These are phyloP conservation scores for Microtus oregoni DNA, from an alignment of 2,113 vertebrate species.

Conservation along the genomic window DNA sequence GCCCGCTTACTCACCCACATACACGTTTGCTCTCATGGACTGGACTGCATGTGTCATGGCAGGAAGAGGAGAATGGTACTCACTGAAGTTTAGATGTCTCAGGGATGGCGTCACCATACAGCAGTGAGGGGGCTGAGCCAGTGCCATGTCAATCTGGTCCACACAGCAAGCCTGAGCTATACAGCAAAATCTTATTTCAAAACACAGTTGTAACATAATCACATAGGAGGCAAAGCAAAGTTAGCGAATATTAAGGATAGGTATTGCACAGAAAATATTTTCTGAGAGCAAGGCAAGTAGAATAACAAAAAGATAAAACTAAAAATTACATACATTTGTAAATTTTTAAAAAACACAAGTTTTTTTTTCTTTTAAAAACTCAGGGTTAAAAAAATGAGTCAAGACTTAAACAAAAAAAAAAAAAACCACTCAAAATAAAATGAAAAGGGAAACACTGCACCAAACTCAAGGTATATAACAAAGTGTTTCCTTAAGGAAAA, in stretches of 20 bases:
- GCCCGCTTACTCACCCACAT: neutral
- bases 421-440: neutral
- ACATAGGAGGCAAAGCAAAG: neutral
- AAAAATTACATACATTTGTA: neutral
- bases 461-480: neutral
- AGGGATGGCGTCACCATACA: too few species aligned
- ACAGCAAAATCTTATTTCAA: neutral
- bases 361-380: neutral
- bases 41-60: neutral
- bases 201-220: neutral
- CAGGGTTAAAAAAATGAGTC: neutral
- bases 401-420: slow-evolving; percentile 28
- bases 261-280: neutral
- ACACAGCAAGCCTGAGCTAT: neutral
- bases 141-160: neutral
- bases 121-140: neutral
- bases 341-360: neutral
- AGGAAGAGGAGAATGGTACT: neutral
- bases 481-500: slow-evolving; percentile 25
- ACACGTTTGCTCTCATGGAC: neutral
- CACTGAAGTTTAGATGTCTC: neutral
- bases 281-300: slow-evolving; percentile 20
- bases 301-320: slow-evolving; percentile 18
- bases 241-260: neutral
- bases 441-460: slow-evolving; percentile 10